Percentiles rank a stretch among this genome's conserved stretches.
phyloP scores from a whole-genome alignment of 92 coral and sea anemone species.

The Zoanthus gigantus region DNA sequence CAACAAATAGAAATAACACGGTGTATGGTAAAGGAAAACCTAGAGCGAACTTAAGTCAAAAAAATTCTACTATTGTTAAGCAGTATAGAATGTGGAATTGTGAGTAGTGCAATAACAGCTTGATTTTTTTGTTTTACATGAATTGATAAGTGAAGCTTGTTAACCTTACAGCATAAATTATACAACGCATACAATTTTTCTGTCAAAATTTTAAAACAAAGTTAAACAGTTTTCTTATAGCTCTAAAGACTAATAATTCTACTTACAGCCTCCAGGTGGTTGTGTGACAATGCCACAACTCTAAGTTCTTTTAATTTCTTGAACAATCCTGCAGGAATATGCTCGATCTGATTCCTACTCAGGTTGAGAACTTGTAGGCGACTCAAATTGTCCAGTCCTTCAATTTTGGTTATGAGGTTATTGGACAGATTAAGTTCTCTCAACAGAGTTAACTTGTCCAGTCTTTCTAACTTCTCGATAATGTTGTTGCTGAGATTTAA shows the following conservation, averaged over 20 bases:
- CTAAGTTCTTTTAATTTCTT: conserved; percentile 85
- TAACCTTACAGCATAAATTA: background rate
- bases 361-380: conserved; percentile 84
- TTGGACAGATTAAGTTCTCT: conserved; percentile 90
- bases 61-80: too few species aligned
- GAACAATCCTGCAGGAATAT: conserved; percentile 77
- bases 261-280: conserved; percentile 88
- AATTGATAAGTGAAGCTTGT: background rate
- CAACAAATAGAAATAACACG: too few species aligned
- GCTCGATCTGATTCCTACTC: conserved; percentile 83
- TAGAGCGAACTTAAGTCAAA: too few species aligned
- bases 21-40: too few species aligned
- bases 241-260: too few species aligned
- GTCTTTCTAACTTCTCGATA: conserved; percentile 93
- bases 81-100: background rate
- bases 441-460: conserved; percentile 82
- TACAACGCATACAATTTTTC: background rate
- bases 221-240: background rate
- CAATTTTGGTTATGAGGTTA: conserved; percentile 85
- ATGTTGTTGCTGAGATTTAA: conserved; percentile 86
- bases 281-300: conserved; percentile 79
- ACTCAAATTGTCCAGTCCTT: conserved; percentile 79
- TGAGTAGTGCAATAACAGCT: background rate
- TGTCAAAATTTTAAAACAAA: background rate
- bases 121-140: background rate